A percentile compares a stretch with the other conserved stretches of the same genome.
Evolutionary conservation across 2,797 vertebrate genomes (phyloP).

Genomic region (Channa striata): DNA sequence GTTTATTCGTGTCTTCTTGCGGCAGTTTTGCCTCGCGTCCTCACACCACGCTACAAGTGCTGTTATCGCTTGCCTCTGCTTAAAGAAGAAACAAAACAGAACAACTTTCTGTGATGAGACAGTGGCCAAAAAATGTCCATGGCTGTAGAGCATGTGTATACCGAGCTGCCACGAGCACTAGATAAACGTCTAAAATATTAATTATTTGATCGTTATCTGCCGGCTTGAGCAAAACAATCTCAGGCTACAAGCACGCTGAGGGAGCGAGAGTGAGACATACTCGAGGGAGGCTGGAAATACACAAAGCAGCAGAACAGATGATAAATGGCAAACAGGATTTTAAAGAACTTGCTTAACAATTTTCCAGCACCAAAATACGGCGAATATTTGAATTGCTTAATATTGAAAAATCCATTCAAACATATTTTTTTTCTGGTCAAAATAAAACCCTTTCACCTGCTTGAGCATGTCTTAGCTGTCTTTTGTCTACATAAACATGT

Average conservation of each 20-base stretch:
- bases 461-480: constrained; percentile 20
- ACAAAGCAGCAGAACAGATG: constrained; percentile 5
- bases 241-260: constrained; percentile 8
- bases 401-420: background rate
- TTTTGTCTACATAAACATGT: constrained; percentile 39
- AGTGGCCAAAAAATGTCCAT: constrained; percentile 35
- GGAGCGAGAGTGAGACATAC: constrained; percentile 1
- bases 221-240: constrained; percentile 48
- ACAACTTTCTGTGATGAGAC: constrained; percentile 42
- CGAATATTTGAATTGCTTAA: constrained; percentile 7
- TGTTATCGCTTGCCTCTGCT: constrained; percentile 27
- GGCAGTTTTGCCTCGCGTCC: constrained; percentile 8
- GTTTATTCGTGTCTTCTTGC: constrained; percentile 22
- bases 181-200: constrained; percentile 71
- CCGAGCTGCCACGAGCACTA: constrained; percentile 56
- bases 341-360: background rate
- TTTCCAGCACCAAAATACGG: background rate
- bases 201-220: constrained; percentile 70
- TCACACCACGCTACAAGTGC: background rate
- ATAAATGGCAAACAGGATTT: constrained; percentile 13
- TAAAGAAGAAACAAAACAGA: constrained; percentile 57
- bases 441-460: constrained; percentile 28
- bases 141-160: constrained; percentile 61
- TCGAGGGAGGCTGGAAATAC: constrained; percentile 21
- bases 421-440: background rate